phyloP scores from a whole-genome alignment of 2,888 invertebrate species.

The Drepana falcataria region DNA sequence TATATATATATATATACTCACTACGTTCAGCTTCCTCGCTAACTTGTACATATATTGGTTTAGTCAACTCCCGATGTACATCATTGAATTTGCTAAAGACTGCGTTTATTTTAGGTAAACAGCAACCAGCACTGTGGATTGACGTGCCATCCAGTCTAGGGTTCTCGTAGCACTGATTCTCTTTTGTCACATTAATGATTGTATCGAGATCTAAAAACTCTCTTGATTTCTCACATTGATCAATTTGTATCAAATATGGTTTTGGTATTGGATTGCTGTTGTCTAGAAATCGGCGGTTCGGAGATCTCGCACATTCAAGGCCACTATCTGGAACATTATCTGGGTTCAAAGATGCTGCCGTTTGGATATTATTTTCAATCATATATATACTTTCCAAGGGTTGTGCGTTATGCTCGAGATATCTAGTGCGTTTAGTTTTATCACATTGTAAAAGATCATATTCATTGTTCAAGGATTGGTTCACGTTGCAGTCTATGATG shows the following conservation, averaged over 20 bases:
- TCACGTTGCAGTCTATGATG: slow-evolving; percentile 19
- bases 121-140: slow-evolving; percentile 1
- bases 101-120: slow-evolving; percentile 44
- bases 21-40: slow-evolving; percentile 35
- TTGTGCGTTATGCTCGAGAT: background rate
- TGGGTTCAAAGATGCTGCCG: background rate
- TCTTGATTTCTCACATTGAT: background rate
- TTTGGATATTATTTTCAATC: background rate
- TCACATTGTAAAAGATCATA: background rate
- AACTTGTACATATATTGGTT: slow-evolving; percentile 47
- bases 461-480: slow-evolving; percentile 7
- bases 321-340: background rate
- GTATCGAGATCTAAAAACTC: background rate
- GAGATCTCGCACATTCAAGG: background rate
- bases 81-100: slow-evolving; percentile 43
- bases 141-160: background rate
- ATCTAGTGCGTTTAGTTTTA: background rate
- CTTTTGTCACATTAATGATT: background rate
- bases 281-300: background rate
- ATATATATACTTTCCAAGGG: background rate
- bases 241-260: background rate
- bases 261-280: background rate
- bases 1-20: slow-evolving; percentile 25
- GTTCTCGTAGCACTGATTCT: background rate
- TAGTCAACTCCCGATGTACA: slow-evolving; percentile 22